Conservation (phyloP, 37 sponge, comb jelly and placozoan species). For the Amphimedon queenslandica region DNA sequence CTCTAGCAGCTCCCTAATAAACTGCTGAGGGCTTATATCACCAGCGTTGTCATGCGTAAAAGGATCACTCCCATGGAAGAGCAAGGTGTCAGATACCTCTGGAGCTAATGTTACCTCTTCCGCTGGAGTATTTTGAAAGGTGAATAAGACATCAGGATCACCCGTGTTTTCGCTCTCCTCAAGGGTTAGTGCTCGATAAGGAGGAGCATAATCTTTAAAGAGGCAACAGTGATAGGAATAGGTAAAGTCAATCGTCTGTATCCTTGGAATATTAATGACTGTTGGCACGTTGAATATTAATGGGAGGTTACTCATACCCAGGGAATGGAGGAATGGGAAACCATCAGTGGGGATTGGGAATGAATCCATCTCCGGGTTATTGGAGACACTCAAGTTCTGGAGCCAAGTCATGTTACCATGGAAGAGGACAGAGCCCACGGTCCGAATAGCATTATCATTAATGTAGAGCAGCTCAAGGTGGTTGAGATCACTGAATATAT, state of each 20-base stretch:
- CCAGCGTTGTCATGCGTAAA: background rate
- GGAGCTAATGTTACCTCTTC: background rate
- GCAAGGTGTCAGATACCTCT: background rate
- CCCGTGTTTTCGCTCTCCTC: background rate
- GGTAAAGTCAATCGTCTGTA: constrained; percentile 23
- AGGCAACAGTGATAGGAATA: constrained; percentile 75
- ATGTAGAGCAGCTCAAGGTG: constrained; percentile 5
- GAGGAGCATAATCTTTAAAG: constrained; percentile 11
- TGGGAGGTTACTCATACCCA: constrained; percentile 23
- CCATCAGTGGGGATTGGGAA: constrained; percentile 42
- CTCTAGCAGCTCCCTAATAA: background rate
- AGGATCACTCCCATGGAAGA: too few species aligned
- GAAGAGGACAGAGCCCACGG: constrained; percentile 15
- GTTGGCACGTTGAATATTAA: constrained; percentile 24
- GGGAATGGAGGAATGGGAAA: constrained; percentile 26
- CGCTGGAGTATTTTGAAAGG: background rate
- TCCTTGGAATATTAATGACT: background rate
- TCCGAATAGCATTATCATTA: constrained; percentile 25
- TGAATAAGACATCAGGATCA: background rate
- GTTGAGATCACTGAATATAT: background rate
- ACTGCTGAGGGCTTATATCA: background rate
- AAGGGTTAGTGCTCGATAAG: too few species aligned
- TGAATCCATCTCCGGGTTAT: constrained; percentile 12
- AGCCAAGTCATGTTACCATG: constrained; percentile 15
- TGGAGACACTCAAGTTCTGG: constrained; percentile 35